A percentile compares a stretch with the other conserved stretches of the same genome.
These are phyloP conservation scores for Andrena minutula DNA, from an alignment of 2,888 invertebrate genomes.

Conservation along the genomic window DNA sequence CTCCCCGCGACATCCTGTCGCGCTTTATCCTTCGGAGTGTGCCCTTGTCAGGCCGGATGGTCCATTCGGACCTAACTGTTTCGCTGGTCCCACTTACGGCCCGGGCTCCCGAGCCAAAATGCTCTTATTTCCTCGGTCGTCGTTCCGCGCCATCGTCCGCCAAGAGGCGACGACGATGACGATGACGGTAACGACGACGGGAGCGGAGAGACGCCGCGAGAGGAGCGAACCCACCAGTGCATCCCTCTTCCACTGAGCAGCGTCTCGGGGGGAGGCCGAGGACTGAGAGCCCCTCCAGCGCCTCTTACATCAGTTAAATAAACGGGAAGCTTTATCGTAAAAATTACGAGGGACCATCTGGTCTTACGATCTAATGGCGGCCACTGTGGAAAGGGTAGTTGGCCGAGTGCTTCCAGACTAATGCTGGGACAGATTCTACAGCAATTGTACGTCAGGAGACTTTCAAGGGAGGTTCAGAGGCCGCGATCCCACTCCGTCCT, in stretches of 20 bases:
- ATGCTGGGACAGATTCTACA: background rate
- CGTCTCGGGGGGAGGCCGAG: background rate
- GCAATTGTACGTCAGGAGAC: background rate
- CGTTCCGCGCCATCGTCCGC: conserved; percentile 28
- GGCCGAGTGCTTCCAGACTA: conserved; percentile 1
- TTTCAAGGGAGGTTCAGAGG: background rate
- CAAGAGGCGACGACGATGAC: conserved; percentile 9
- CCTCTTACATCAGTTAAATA: conserved; percentile 32
- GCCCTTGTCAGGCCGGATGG: conserved; percentile 61
- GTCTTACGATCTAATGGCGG: conserved; percentile 4
- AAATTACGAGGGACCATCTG: conserved; percentile 28
- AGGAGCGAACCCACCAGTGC: conserved; percentile 9
- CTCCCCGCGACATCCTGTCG: conserved; percentile 28
- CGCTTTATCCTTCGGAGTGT: conserved; percentile 41
- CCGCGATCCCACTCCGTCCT: too few relatives aligned
- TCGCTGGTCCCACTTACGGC: conserved; percentile 62
- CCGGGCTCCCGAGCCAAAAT: conserved; percentile 50
- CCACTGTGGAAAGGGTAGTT: conserved; percentile 1
- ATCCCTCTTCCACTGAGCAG: background rate
- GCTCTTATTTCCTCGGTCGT: conserved; percentile 57
- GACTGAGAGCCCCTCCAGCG: conserved; percentile 13
- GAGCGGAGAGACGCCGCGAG: background rate
- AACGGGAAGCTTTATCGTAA: conserved; percentile 43
- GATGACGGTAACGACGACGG: conserved; percentile 31
- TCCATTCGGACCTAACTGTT: conserved; percentile 73